Evolutionary conservation across 1,140 invertebrate species (phyloP), one percentile per base, ranked within the genome.

Genomic region (Megalopta genalis): DNA sequence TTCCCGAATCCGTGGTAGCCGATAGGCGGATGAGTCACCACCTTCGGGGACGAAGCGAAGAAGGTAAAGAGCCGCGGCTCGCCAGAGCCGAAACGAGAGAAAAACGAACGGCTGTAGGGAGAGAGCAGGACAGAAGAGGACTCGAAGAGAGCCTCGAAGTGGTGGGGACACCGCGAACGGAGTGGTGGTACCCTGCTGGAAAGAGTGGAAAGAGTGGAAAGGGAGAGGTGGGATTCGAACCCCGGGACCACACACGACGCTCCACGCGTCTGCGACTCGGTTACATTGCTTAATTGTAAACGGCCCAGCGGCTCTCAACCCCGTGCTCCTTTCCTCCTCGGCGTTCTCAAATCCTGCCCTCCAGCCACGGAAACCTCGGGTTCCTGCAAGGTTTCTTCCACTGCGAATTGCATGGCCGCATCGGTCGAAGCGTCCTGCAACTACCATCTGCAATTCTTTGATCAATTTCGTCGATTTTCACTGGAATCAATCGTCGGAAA

Each of bases 251-350:
- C 92, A 93, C 92, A 93, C 92, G 92, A 92, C 87, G 92, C 89
- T 92, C 92, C 91, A 92, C 91, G 91, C 92, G 92, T 92, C 91
- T 92, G 88, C 90, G 91, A 92, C 91, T 93, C 89, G 90, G 91
- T 92, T 91, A 92, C 91, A 93, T 92, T 92, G 91, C 92, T 93
- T 93, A 93, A 93, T 93, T 93, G 92, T 93, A 93, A 92, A 93
- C 90, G 91, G 85, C 85, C 74, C 91, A 92, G 91, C 64, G 92
- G 89, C 77, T 90, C 92, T 91, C 92, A 93, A 74, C 32, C 49
- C 18, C 10, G 16, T 23, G 21, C 27, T 74, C 49, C 59, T 59
- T 42, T 25, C 12, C 49, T 27, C 21, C 10, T 14, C 23, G 21
- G 42, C 62, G 0, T 27, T 39, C n/a, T 32, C n/a, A 1, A 46